Evolutionary conservation across 2,797 vertebrate genomes (phyloP), one percentile per base, ranked within the genome.

Genomic region (Pseudopleuronectes americanus): DNA sequence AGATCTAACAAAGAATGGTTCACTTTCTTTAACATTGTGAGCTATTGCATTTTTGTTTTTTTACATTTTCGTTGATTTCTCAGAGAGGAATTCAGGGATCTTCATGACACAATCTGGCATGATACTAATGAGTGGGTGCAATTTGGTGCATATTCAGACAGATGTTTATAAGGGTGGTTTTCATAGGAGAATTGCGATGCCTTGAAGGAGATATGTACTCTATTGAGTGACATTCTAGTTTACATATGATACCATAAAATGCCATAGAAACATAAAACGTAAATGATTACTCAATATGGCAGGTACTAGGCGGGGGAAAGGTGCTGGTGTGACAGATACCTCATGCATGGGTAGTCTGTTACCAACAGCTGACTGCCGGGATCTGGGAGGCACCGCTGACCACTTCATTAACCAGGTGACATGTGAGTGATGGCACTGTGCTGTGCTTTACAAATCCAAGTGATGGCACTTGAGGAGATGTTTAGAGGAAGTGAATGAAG

Each of bases 381-480:
- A 80, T 65, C 21, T 33, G 53, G 64, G 71, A 79, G 68, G 64
- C 19, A 0, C 23, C 0, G 12, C 48, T 75, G 75, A 79, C 71
- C 76, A 83, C 79, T 79, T 85, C 75, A 88, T 86, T 87, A 85
- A 58, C 71, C 65, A 48, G 47, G 54, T 76, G 83, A 80, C 79
- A 74, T 68, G 60, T 83, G 82, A 90, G 77, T 33, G 77, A 86
- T 77, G 56, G 79, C 57, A 17, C 64, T 57, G 62, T 23, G 71
- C 64, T 54, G 55, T 21, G 75, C 64, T 66, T 66, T 58, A 74
- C 76, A 74, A 81, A 81, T 81, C 55, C 76, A 57, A 83, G 49
- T 22, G 69, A 67, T 55, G 63, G 45, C 64, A 56, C 68, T 71
- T 41, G 19, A 69, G 68, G 58, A 60, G 60, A 77, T 78, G 3